phyloP scores from a whole-genome alignment of 1,140 invertebrate genomes.

The Adelges cooleyi region DNA sequence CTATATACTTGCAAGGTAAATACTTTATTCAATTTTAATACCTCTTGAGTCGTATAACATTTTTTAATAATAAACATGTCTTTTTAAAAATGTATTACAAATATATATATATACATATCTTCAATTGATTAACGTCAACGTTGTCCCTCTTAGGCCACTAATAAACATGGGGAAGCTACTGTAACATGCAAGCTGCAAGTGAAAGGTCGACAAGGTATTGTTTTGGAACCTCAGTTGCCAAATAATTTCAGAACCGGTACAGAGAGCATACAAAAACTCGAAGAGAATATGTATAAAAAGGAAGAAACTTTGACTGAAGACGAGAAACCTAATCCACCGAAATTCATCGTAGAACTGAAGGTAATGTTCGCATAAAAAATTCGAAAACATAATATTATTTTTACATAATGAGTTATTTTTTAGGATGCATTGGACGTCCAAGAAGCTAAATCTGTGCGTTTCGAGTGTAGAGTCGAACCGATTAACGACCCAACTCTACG shows the following conservation, averaged over 20 bases:
- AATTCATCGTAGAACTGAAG: constrained; percentile 69
- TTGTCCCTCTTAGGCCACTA: constrained; percentile 63
- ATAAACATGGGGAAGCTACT: constrained; percentile 77
- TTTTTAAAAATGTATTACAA: no score
- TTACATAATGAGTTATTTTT: not conserved
- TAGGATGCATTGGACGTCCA: constrained; percentile 51
- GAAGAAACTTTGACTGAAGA: constrained; percentile 71
- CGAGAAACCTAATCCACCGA: constrained; percentile 72
- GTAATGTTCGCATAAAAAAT: constrained; percentile 29
- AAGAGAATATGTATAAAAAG: constrained; percentile 75
- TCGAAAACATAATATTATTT: not conserved
- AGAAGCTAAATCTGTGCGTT: constrained; percentile 79
- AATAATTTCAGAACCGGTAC: constrained; percentile 73
- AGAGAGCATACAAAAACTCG: constrained; percentile 77
- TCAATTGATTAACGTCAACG: no score
- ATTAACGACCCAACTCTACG: constrained; percentile 74
- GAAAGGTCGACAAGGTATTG: constrained; percentile 71
- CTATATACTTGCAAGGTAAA: constrained; percentile 75
- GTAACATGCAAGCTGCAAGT: constrained; percentile 76
- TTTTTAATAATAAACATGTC: no score
- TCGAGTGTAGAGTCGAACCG: constrained; percentile 82
- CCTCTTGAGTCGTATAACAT: no score
- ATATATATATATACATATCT: no score
- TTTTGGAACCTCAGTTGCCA: constrained; percentile 81
- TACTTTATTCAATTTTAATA: no score